Percentiles rank a stretch among this genome's conserved stretches.
These are phyloP conservation scores for Lota lota DNA, from an alignment of 2,113 vertebrate genomes.

Conservation along the genomic window DNA sequence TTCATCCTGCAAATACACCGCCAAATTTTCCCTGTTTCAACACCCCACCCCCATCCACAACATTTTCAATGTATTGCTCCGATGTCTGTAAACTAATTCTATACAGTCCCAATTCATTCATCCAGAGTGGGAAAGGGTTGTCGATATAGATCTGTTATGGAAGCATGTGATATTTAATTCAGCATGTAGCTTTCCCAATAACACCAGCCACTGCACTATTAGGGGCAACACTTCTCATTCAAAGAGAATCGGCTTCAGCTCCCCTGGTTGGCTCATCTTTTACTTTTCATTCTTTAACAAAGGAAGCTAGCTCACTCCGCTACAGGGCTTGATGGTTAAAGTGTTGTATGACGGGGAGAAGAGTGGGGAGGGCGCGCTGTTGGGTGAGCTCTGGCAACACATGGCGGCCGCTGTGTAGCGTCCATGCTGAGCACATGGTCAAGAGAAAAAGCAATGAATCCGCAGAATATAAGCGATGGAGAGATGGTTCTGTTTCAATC, in stretches of 20 bases:
- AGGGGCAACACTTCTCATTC: too few species aligned
- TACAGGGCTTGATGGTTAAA: too few species aligned
- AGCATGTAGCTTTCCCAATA: conserved; percentile 26
- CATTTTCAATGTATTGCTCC: conserved; percentile 41
- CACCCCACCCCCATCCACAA: conserved; percentile 22
- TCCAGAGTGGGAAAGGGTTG: conserved; percentile 19
- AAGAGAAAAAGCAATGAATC: conserved; percentile 15
- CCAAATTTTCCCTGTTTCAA: conserved; percentile 40
- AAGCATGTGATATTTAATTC: conserved; percentile 48
- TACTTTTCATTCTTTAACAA: too few species aligned
- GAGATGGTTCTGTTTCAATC: too few species aligned
- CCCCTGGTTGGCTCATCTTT: too few species aligned
- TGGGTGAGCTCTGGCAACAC: conserved; percentile 15
- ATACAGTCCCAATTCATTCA: conserved; percentile 23
- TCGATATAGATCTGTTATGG: conserved; percentile 35
- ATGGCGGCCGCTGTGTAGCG: conserved; percentile 28
- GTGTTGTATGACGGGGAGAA: conserved; percentile 21
- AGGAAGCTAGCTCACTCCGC: not conserved
- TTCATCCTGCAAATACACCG: conserved; percentile 66
- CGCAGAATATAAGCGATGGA: too few species aligned
- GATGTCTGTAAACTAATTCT: conserved; percentile 41
- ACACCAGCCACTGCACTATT: conserved; percentile 6
- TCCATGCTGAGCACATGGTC: conserved; percentile 31
- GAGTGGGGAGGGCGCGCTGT: conserved; percentile 11
- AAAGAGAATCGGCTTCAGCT: too few species aligned